Base-by-base conservation (phyloP, 2,888 invertebrate genomes). In the Ormyrus pomaceus region DNA sequence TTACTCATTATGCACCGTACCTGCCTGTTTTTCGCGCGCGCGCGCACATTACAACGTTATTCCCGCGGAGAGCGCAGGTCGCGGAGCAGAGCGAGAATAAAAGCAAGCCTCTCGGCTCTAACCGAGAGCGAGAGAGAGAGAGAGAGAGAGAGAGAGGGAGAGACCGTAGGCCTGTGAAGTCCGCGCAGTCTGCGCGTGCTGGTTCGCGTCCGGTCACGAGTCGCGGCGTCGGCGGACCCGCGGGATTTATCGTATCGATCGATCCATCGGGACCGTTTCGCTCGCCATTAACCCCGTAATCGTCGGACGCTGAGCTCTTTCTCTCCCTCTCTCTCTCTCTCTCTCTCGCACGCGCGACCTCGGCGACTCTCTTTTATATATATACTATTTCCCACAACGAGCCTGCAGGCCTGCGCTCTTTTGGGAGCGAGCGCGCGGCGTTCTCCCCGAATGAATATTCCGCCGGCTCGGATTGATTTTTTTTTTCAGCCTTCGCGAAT, bases 271-370 rank as follows among this genome's bases (percentile, higher is more conserved):
- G 82, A 80, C 62, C 82, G 79, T 77, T 79, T 82, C 82, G 76
- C 78, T 73, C 83, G 82, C 83, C 83, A 84, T 84, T 84, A 84
- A 84, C 82, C 79, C 81, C 73, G 82, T 83, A 83, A 84, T 84
- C 83, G 84, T 71, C 82, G 74, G 61, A n/a, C 50, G 53, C 62
- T 45, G 62, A 19, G 82, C 80, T 80, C 79, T 75, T 70, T 77
- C 45, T 69, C n/a, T 45, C 64, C 45, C 6, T n/a, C n/a, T 65
- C 69, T 61, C 69, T 70, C 55, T 45, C 70, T 61, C 53, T 48
- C 53, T 46, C 58, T 1, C 64, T n/a, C 64, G 34, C 59, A 13
- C 62, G 11, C 46, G 13, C 74, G 78, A 13, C 53, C 46, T 2
- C 78, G 75, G 58, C 76, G 53, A 66, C 69, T 78, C 73, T 73